Base-by-base conservation (phyloP, 2,888 invertebrate species). In the Xanthostigma xanthostigma region DNA sequence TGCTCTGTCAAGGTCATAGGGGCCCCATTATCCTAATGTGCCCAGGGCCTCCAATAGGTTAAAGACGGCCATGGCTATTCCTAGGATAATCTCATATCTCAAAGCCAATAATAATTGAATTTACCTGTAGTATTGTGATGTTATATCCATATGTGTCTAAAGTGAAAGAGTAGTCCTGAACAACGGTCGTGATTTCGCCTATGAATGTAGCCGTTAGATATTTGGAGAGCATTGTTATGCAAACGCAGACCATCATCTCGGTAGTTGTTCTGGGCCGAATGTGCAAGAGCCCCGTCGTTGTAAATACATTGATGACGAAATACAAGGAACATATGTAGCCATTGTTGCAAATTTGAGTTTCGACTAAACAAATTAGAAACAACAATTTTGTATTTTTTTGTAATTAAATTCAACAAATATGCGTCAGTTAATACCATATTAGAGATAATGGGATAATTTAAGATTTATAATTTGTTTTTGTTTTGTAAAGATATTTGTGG, bases 161-260 rank as follows among this genome's bases (percentile, higher is more conserved):
- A n/a, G 52, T 55, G 14, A 53, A 55, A 8, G 51, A 52, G 40
- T 52, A 48, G 46, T 53, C 51, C 36, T 55, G 55, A n/a, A 56
- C 54, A 36, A 54, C 54, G 3, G 53, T 52, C 9, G 56, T 53
- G 46, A 56, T 52, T 41, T 55, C 53, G 8, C 55, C 56, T 42
- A 55, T 52, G 46, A 55, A 54, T 36, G 54, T 39, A 1, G 53
- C 54, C 11, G 53, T 37, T 34, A 51, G 27, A 38, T 54, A 53
- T 45, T 54, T 55, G 40, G 50, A 49, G 11, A 50, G 14, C 9
- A 55, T 43, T 46, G 53, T 50, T n/a, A 53, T 36, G 6, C 50
- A 13, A 5, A 49, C 51, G n/a, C 50, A 46, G 10, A 54, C 37
- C 10, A 53, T 8, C 34, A 55, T 50, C 45, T 55, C 55, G 6